Base-by-base conservation (phyloP, 2,797 vertebrate genomes). In the Euthynnus affinis region DNA sequence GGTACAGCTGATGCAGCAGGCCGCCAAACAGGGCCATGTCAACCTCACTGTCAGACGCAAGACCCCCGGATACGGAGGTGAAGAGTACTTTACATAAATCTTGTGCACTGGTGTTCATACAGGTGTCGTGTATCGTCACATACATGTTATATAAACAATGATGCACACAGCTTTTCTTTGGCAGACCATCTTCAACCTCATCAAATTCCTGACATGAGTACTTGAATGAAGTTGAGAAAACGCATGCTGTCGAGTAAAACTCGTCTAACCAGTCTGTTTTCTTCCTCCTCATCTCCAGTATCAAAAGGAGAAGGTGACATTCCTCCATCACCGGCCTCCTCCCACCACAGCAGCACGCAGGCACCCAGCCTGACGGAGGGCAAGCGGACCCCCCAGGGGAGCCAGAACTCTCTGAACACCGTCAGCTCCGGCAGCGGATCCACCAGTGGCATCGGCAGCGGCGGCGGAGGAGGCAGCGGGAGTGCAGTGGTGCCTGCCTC, bases 1-100 rank as follows among this genome's bases (percentile, higher is more conserved):
- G 78, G 98, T 99, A 78, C 98, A 99, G 93, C 96, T 99, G 81
- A 99, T 99, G 98, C 98, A 99, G 87, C 98, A 99, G 92, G 98
- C 98, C 0, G 98, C 98, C 91, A 99, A 99, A 71, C 98, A 99
- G 92, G 98, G 98, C 58, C 98, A 99, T 0, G 98, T 99, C 92
- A 99, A 99, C 88, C 96, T 99, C 84, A 99, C 97, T 0, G 97
- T 99, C 84, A 95, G 98, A 76, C 98, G 98, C 81, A 99, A 99
- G 95, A 81, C 77, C 56, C 87, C 96, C 18, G 96, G 97, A 86
- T 98, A 97, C 60, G 95, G 96, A 91, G 97, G 98, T 98, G 95
- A 90, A 85, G 40, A 64, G 27, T 49, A 49, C 59, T 79, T 72
- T 46, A 29, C 55, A n/a, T 68, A 25, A 53, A 60, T 66, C 57